These are phyloP conservation scores for Tachina fera DNA, from an alignment of 2,888 invertebrate genomes.

Conservation along the genomic window DNA sequence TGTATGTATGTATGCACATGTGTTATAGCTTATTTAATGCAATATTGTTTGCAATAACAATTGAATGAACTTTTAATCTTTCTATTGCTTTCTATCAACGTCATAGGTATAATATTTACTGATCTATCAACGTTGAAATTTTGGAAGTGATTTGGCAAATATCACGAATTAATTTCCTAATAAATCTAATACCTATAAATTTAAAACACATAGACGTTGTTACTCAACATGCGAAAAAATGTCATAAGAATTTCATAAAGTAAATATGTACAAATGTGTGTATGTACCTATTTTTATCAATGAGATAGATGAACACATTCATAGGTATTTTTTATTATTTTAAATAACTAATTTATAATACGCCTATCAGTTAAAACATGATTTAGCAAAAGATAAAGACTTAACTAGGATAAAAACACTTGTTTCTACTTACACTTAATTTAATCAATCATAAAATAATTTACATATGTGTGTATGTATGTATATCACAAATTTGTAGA, in stretches of 20 bases:
- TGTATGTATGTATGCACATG: too few relatives aligned
- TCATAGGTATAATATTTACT: too few relatives aligned
- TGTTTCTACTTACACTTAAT: slow-evolving; percentile 28
- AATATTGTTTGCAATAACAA: too few relatives aligned
- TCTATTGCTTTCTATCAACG: too few relatives aligned
- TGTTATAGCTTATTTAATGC: too few relatives aligned
- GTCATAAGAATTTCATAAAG: neutral
- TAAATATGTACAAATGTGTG: neutral
- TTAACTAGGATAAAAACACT: slow-evolving; percentile 3
- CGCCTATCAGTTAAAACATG: slow-evolving; percentile 8
- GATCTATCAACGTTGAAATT: too few relatives aligned
- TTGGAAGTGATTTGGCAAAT: too few relatives aligned
- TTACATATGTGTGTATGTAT: neutral
- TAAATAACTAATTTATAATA: neutral
- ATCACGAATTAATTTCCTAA: too few relatives aligned
- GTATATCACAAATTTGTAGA: neutral
- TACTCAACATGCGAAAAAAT: too few relatives aligned
- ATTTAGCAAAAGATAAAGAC: neutral
- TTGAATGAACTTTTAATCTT: too few relatives aligned
- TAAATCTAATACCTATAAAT: too few relatives aligned
- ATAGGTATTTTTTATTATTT: neutral
- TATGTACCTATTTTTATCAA: neutral
- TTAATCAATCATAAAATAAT: slow-evolving; percentile 1
- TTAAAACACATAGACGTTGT: too few relatives aligned
- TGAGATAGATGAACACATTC: neutral